A percentile compares a stretch with the other conserved stretches of the same genome.
phyloP scores from a whole-genome alignment of 2,888 invertebrate species.

The Meta bourneti region DNA sequence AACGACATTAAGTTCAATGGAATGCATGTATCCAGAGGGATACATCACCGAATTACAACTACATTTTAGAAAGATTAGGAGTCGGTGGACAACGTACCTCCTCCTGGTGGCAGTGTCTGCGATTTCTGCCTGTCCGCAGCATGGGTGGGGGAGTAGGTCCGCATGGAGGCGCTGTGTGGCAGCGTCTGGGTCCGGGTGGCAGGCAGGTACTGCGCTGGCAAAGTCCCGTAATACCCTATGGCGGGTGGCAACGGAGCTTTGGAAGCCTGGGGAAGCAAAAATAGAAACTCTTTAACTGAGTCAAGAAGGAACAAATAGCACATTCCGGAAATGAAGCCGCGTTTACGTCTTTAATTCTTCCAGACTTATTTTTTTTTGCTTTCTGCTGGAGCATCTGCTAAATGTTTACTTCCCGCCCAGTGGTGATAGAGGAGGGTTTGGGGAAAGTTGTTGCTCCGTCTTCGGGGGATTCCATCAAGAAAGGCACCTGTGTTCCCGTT shows the following conservation, averaged over 20 bases:
- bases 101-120: conserved; percentile 77
- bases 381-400: background rate
- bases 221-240: conserved; percentile 76
- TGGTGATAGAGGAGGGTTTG: background rate
- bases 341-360: conserved; percentile 2
- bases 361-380: background rate
- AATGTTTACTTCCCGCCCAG: conserved; percentile 28
- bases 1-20: background rate
- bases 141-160: conserved; percentile 77
- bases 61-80: background rate
- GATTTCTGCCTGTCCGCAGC: conserved; percentile 75
- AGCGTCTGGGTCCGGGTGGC: conserved; percentile 77
- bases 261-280: conserved; percentile 56
- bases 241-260: conserved; percentile 75
- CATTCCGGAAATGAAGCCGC: conserved; percentile 34
- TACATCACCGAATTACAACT: too few relatives aligned
- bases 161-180: conserved; percentile 77
- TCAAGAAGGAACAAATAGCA: conserved; percentile 46
- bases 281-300: conserved; percentile 47
- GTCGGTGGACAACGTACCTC: conserved; percentile 51
- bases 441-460: background rate
- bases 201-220: conserved; percentile 76
- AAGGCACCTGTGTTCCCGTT: conserved; percentile 43
- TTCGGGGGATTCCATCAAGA: background rate
- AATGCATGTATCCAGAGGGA: too few relatives aligned